Percentiles rank a stretch among this genome's conserved stretches.
Conservation (phyloP, 2,797 vertebrate genomes). For the Sebastes flavidus region DNA sequence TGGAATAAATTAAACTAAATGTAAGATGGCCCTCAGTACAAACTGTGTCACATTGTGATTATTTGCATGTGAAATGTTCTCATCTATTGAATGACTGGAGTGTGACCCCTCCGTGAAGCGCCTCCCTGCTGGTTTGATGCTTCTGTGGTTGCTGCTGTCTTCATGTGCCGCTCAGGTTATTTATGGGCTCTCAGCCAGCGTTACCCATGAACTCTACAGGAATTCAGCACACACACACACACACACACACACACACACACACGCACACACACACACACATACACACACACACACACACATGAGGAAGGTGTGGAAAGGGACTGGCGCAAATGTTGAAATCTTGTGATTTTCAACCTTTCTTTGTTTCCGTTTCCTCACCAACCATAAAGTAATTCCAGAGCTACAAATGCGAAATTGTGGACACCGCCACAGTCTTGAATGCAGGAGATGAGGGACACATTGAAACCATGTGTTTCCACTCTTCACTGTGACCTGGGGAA, state of each 20-base stretch:
- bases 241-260: neutral
- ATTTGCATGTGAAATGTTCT: neutral
- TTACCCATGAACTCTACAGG: conserved; percentile 63
- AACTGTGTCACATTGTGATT: neutral
- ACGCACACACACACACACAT: neutral
- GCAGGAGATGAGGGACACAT: conserved; percentile 32
- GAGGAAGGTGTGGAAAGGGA: neutral
- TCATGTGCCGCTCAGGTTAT: conserved; percentile 48
- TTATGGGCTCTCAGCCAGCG: conserved; percentile 43
- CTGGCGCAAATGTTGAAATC: conserved; percentile 26
- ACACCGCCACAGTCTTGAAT: neutral
- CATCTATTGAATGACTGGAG: neutral
- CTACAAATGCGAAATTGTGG: conserved; percentile 29
- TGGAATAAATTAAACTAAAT: neutral
- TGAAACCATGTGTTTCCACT: conserved; percentile 72
- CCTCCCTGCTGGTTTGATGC: conserved; percentile 40
- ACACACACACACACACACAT: neutral
- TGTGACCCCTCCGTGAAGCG: conserved; percentile 10
- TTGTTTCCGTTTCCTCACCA: conserved; percentile 36
- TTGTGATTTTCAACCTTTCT: conserved; percentile 29
- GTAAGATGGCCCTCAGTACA: neutral
- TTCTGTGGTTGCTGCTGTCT: conserved; percentile 39
- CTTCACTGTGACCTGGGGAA: conserved; percentile 38
- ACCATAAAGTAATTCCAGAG: conserved; percentile 55
- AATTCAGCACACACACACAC: conserved; percentile 34